A percentile compares a stretch with the other conserved stretches of the same genome.
phyloP scores from a whole-genome alignment of 2,113 vertebrate genomes.

The Bolborhynchus lineola region DNA sequence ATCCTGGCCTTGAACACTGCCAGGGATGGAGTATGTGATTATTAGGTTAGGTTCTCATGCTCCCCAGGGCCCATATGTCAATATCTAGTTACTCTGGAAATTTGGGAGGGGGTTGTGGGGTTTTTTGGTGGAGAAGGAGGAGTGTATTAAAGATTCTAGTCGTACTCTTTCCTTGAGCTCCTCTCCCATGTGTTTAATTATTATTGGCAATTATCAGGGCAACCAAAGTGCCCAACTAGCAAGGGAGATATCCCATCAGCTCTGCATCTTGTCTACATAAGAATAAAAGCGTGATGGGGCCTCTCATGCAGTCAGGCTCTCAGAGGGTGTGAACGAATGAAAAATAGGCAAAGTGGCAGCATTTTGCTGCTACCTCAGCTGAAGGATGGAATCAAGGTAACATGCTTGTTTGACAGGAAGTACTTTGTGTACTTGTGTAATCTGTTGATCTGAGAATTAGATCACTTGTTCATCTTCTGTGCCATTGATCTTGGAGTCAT shows the following conservation, averaged over 20 bases:
- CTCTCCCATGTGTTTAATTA: neutral
- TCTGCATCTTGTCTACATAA: neutral
- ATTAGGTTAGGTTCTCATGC: neutral
- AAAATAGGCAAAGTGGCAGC: neutral
- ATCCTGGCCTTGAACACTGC: neutral
- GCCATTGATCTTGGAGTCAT: conserved; percentile 34
- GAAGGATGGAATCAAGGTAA: neutral
- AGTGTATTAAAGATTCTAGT: neutral
- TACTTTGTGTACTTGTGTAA: neutral
- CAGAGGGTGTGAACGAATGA: neutral
- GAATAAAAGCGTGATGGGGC: neutral
- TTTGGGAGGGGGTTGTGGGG: neutral
- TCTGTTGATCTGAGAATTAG: conserved; percentile 38
- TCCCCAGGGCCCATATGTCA: neutral
- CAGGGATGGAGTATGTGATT: neutral
- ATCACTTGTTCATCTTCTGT: conserved; percentile 1
- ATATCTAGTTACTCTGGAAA: neutral
- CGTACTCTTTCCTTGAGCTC: neutral
- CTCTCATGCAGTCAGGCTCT: neutral
- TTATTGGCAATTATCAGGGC: neutral
- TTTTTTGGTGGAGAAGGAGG: neutral
- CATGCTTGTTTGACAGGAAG: neutral
- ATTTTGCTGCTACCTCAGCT: neutral
- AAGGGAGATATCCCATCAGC: neutral
- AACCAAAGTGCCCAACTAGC: neutral